Conservation (phyloP, 1,140 invertebrate genomes). For the Odontomachus brunneus region DNA sequence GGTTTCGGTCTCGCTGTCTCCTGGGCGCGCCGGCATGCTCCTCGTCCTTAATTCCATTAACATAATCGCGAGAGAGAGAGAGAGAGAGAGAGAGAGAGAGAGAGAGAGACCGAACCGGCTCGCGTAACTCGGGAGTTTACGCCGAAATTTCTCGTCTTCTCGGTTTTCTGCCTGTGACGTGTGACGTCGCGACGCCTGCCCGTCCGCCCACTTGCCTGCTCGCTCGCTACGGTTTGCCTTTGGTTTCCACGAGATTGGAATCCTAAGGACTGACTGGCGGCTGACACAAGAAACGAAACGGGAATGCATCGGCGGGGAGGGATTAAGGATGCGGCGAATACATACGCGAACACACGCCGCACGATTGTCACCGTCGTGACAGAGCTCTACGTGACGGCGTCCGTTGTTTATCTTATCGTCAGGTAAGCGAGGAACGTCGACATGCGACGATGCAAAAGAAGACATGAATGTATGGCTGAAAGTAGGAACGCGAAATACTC, state of each 20-base stretch:
- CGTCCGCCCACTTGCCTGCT: neutral
- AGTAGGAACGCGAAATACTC: neutral
- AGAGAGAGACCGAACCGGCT: constrained; percentile 49
- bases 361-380: constrained; percentile 34
- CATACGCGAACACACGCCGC: neutral
- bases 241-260: constrained; percentile 58
- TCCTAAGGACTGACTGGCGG: constrained; percentile 34
- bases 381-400: neutral
- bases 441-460: neutral
- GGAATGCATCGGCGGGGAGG: constrained; percentile 13
- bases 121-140: constrained; percentile 48
- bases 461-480: no score
- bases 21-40: neutral
- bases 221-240: constrained; percentile 23
- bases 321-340: constrained; percentile 41
- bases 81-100: no score
- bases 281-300: constrained; percentile 50
- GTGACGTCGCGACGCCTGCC: constrained; percentile 55
- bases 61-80: constrained; percentile 51
- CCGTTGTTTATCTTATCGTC: constrained; percentile 31
- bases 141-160: constrained; percentile 53
- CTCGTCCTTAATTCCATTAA: constrained; percentile 53
- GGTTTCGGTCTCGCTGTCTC: constrained; percentile 42
- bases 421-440: neutral
- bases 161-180: constrained; percentile 59